Evolutionary conservation across 2,113 vertebrate genomes (phyloP).

Genomic region (Sphaerodactylus townsendi): DNA sequence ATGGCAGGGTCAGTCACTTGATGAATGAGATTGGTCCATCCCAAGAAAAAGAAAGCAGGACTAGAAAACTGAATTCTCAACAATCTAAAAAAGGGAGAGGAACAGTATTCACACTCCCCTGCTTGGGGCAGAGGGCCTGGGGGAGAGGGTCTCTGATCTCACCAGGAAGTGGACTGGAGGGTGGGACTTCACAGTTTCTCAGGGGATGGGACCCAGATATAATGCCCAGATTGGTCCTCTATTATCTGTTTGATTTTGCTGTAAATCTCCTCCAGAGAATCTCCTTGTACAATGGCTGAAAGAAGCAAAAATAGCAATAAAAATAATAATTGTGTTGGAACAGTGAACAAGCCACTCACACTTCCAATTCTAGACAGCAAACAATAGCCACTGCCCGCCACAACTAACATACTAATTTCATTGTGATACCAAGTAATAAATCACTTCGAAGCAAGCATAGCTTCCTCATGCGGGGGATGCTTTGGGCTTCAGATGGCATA

Average conservation of each 20-base stretch:
- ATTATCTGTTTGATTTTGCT: constrained; percentile 99
- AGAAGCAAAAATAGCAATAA: constrained; percentile 38
- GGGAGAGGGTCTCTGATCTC: constrained; percentile 76
- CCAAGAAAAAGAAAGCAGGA: constrained; percentile 91
- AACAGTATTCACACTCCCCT: constrained; percentile 72
- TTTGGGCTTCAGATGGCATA: not conserved
- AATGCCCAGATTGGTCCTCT: constrained; percentile 98
- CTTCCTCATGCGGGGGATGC: not conserved
- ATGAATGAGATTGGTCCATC: constrained; percentile 91
- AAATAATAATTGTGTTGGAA: not conserved
- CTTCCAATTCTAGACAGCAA: not conserved
- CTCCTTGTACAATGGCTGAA: constrained; percentile 97
- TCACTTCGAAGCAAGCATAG: not conserved
- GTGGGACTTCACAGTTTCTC: constrained; percentile 95
- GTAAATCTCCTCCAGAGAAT: constrained; percentile 99
- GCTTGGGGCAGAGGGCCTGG: constrained; percentile 73
- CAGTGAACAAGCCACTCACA: too few species aligned
- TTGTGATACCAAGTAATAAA: not conserved
- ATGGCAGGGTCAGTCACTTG: constrained; percentile 89
- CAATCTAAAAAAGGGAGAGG: constrained; percentile 94
- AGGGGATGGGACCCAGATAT: constrained; percentile 98
- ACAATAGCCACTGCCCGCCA: not conserved
- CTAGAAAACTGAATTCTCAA: constrained; percentile 98
- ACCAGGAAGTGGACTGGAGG: constrained; percentile 72
- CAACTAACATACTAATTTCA: too few species aligned